Percentiles rank a stretch among this genome's conserved stretches.
Conservation (phyloP, 2,797 vertebrate genomes). For the Sebastes matsubarae region DNA sequence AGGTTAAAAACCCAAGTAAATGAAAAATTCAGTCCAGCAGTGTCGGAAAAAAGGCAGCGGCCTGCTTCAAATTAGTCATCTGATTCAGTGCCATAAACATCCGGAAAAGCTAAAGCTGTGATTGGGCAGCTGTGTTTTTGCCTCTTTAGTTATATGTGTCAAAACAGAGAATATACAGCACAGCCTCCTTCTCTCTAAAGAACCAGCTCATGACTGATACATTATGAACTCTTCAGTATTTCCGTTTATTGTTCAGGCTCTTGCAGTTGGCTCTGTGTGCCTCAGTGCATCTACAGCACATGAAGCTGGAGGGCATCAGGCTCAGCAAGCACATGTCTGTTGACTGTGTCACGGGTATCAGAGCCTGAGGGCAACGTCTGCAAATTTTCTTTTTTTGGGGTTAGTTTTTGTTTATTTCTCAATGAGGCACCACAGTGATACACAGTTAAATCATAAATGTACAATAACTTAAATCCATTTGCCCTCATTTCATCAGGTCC, state of each 20-base stretch:
- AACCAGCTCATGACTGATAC: conserved; percentile 35
- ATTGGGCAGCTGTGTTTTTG: conserved; percentile 1
- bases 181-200: background rate
- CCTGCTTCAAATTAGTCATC: conserved; percentile 15
- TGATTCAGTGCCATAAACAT: conserved; percentile 1
- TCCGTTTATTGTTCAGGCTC: background rate
- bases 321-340: conserved; percentile 55
- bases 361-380: background rate
- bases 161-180: background rate
- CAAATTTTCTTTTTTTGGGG: background rate
- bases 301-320: conserved; percentile 36
- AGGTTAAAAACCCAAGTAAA: background rate
- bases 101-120: background rate
- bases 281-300: conserved; percentile 5
- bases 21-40: background rate
- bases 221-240: conserved; percentile 19
- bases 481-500: background rate
- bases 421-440: background rate
- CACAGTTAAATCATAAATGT: background rate
- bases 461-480: background rate
- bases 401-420: background rate
- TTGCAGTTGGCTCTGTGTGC: background rate
- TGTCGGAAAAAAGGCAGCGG: background rate
- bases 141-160: background rate
- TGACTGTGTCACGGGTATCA: conserved; percentile 60